phyloP scores from a whole-genome alignment of 2,888 invertebrate species.

The Caenorhabditis sulstoni region DNA sequence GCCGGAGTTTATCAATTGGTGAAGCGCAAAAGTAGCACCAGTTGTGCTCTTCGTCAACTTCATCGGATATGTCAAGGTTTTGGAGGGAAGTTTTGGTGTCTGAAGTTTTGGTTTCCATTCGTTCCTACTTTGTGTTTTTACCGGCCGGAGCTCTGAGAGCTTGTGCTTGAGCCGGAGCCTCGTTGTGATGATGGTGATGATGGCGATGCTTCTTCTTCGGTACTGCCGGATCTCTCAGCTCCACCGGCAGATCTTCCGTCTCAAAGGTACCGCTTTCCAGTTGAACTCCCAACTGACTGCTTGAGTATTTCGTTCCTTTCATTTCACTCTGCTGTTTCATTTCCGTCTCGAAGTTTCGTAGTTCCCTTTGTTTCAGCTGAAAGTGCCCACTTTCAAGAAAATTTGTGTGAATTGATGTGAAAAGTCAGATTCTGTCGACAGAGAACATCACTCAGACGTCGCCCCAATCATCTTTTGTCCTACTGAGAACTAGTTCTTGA shows the following conservation, averaged over 20 bases:
- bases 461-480: no score
- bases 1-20: constrained; percentile 64
- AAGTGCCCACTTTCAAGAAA: no score
- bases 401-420: no score
- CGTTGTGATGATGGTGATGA: neutral
- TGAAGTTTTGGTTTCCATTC: neutral
- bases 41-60: constrained; percentile 39
- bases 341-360: constrained; percentile 46
- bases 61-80: neutral
- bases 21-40: constrained; percentile 75
- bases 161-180: constrained; percentile 13
- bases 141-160: constrained; percentile 21
- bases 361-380: constrained; percentile 56
- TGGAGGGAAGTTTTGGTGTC: neutral
- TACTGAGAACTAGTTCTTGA: constrained; percentile 25
- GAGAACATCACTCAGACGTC: constrained; percentile 44
- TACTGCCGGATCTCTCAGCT: constrained; percentile 26
- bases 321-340: constrained; percentile 25
- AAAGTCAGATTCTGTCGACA: constrained; percentile 41
- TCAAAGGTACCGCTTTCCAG: constrained; percentile 25
- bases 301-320: constrained; percentile 18
- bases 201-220: constrained; percentile 10
- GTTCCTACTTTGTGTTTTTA: neutral
- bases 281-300: constrained; percentile 31
- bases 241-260: constrained; percentile 32